phyloP scores from a whole-genome alignment of 2,888 invertebrate species.

The Acanthosepion pharaonis region DNA sequence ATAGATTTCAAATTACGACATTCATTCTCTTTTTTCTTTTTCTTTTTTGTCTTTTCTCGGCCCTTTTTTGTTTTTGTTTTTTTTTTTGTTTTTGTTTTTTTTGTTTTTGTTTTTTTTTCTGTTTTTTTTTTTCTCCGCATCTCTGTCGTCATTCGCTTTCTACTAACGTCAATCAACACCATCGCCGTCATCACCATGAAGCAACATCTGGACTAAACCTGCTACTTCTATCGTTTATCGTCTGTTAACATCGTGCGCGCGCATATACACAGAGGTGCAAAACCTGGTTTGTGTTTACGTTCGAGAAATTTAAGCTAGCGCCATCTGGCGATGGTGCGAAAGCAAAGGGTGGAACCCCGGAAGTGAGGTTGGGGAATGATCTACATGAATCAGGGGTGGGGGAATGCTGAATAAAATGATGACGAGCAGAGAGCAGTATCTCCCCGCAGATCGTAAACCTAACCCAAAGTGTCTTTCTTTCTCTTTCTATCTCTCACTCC shows the following conservation, averaged over 20 bases:
- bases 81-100: background rate
- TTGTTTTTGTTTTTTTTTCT: background rate
- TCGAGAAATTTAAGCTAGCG: background rate
- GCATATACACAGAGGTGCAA: background rate
- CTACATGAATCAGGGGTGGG: background rate
- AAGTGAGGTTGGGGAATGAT: conserved; percentile 1
- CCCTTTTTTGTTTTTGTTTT: background rate
- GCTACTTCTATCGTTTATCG: background rate
- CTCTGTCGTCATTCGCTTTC: background rate
- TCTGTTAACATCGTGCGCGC: background rate
- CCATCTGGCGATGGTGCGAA: background rate
- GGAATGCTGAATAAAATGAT: background rate
- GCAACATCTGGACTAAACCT: background rate
- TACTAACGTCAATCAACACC: background rate
- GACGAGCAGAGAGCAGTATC: background rate
- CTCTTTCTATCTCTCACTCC: background rate
- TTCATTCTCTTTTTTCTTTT: background rate
- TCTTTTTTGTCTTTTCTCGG: background rate
- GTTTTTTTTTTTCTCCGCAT: background rate
- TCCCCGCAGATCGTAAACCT: background rate
- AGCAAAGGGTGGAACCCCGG: conserved; percentile 7
- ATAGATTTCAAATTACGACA: no score
- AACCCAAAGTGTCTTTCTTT: background rate
- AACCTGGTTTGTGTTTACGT: background rate
- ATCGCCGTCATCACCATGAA: background rate